Conservation (phyloP, 2,888 invertebrate genomes). For the Nomada fucata region DNA sequence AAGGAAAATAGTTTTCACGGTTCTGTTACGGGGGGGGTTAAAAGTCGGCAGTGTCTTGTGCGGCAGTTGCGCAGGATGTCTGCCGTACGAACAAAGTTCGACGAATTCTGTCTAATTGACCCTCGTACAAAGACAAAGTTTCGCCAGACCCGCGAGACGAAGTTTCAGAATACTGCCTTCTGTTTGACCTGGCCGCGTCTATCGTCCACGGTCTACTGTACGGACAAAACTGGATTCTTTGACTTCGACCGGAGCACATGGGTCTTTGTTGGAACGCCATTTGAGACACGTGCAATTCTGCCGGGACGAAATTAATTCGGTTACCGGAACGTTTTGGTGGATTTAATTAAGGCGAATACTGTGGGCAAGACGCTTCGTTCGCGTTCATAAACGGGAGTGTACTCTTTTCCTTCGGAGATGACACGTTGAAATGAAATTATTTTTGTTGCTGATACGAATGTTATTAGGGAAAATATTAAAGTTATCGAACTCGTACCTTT, state of each 20-base stretch:
- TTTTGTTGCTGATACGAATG: too few species aligned
- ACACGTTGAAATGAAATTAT: too few species aligned
- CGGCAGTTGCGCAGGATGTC: constrained; percentile 60
- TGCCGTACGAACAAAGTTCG: constrained; percentile 66
- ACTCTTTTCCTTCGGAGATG: neutral
- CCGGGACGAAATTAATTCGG: constrained; percentile 9
- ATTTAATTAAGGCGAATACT: constrained; percentile 4
- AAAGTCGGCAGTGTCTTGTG: constrained; percentile 57
- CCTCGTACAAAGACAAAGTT: constrained; percentile 71
- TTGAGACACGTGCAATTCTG: neutral
- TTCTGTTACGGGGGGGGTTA: constrained; percentile 41
- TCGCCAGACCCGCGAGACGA: constrained; percentile 52
- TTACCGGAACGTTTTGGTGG: neutral
- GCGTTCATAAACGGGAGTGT: too few species aligned
- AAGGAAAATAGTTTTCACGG: constrained; percentile 55
- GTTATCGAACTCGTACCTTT: too few species aligned
- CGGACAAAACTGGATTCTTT: constrained; percentile 46
- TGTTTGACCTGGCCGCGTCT: constrained; percentile 69
- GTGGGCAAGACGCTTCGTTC: neutral
- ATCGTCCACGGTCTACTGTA: constrained; percentile 48
- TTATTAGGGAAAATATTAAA: too few species aligned
- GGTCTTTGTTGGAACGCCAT: constrained; percentile 26
- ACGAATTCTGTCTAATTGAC: constrained; percentile 77
- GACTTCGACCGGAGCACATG: neutral
- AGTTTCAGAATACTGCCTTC: constrained; percentile 72